Conservation (phyloP, 2,797 vertebrate genomes). For the Dipus sagitta region DNA sequence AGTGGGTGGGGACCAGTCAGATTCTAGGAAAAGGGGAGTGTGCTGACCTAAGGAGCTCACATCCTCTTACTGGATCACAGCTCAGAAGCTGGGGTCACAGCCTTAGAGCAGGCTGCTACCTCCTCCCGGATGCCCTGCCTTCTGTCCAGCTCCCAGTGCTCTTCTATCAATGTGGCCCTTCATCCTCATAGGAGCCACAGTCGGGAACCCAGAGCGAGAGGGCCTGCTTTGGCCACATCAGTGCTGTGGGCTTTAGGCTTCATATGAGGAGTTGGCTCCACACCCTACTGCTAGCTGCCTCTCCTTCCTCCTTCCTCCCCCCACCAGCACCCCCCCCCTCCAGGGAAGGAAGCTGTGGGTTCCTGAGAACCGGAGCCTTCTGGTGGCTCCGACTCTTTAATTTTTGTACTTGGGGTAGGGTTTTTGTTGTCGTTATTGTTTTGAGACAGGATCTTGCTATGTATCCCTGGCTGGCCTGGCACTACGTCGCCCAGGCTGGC, state of each 20-base stretch:
- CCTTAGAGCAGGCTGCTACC: background rate
- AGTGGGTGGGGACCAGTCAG: background rate
- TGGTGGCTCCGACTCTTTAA: background rate
- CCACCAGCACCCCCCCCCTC: background rate
- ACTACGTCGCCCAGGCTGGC: no score
- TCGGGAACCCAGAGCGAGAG: no score
- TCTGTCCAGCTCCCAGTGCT: background rate
- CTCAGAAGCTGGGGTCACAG: background rate
- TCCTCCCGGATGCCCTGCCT: background rate
- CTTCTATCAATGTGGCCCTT: background rate
- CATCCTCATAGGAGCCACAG: background rate
- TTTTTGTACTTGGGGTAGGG: background rate
- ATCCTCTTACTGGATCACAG: background rate
- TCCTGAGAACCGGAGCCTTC: background rate
- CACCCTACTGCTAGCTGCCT: no score
- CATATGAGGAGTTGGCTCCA: accelerated
- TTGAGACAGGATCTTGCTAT: background rate
- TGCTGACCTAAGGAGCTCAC: background rate
- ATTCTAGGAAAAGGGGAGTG: background rate
- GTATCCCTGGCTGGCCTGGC: no score
- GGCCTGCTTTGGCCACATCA: no score
- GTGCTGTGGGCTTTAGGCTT: no score
- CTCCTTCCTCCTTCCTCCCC: no score
- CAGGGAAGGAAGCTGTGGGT: background rate
- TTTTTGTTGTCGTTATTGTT: background rate